Evolutionary conservation across 2,797 vertebrate genomes (phyloP).

Genomic region (Neopelma chrysocephalum): DNA sequence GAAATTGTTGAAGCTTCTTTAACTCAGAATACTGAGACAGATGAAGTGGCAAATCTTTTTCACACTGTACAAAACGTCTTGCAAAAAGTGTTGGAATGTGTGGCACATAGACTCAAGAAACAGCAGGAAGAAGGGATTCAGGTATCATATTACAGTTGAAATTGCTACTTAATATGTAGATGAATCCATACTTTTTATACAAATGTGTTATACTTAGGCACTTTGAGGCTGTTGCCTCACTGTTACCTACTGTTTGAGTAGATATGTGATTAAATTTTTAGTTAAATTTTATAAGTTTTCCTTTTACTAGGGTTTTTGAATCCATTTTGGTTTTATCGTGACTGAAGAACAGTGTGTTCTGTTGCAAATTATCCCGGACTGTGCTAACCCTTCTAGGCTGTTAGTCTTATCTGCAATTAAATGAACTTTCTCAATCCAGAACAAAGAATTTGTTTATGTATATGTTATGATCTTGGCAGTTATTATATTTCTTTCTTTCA

Average conservation of each 20-base stretch:
- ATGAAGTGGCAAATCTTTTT: slow-evolving; percentile 68
- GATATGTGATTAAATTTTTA: neutral
- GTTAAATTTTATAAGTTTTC: neutral
- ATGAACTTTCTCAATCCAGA: neutral
- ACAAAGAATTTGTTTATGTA: neutral
- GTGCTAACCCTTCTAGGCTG: neutral
- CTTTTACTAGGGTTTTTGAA: neutral
- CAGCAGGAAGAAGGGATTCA: slow-evolving; percentile 81
- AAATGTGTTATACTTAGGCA: neutral
- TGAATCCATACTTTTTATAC: neutral
- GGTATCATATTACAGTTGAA: slow-evolving; percentile 68
- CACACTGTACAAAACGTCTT: slow-evolving; percentile 84
- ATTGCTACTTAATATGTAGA: neutral
- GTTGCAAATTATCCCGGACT: neutral
- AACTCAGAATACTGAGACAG: slow-evolving; percentile 54
- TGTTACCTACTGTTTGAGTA: neutral
- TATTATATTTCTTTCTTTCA: neutral
- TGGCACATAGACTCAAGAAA: slow-evolving; percentile 79
- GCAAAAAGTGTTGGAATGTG: slow-evolving; percentile 87
- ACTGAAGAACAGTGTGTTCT: neutral
- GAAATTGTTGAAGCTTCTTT: slow-evolving; percentile 79
- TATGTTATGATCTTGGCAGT: neutral
- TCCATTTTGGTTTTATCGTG: neutral
- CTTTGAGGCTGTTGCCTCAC: neutral
- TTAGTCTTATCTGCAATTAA: neutral